Base-by-base conservation (phyloP, 53 echinoderm and acorn worm species). In the Holothuria scabra region DNA sequence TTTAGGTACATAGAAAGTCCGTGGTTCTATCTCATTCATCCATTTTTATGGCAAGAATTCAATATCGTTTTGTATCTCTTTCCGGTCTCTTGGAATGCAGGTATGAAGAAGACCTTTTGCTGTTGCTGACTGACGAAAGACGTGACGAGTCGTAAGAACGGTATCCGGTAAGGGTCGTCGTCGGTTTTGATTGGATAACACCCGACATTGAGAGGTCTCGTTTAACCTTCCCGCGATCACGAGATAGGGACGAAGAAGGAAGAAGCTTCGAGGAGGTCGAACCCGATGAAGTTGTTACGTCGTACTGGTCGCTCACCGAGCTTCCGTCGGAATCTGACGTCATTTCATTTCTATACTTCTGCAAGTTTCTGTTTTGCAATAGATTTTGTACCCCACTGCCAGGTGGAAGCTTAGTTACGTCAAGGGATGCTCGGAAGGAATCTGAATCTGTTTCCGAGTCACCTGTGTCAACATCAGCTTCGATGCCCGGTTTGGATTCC, bases 131-230 rank as follows among this genome's bases (percentile, higher is more conserved):
- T 2, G 26, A 64, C 1, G 26, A 26, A 12, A 30, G 13, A 2
- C 30, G 46, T 23, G 76, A 76, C n/a, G 76, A 76, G 46, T 76
- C 76, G 31, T 48, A 76, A 23, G 49, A 24, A 46, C 76, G 76
- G 14, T 52, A 76, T 28, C 76, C 76, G 11, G 76, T 76, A 11
- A 49, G 52, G 0, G 76, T 76, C 24, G 76, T 80, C 7, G 80
- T 59, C 26, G 32, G n/a, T 12, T 30, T 70, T 10, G 80, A 61
- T 21, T 6, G 37, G 23, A 60, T 41, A 12, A 80, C 80, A 59
- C 80, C 61, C 21, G 80, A 59, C 80, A 80, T 80, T 21, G 80
- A 80, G n/a, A 80, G 60, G 37, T 80, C 80, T 61, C 61, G 60
- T 32, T 60, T 60, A 9, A 60, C n/a, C 14, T n/a, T 33, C 9